These are phyloP conservation scores for Molanna angustata DNA, from an alignment of 2,888 invertebrate species.

Conservation along the genomic window DNA sequence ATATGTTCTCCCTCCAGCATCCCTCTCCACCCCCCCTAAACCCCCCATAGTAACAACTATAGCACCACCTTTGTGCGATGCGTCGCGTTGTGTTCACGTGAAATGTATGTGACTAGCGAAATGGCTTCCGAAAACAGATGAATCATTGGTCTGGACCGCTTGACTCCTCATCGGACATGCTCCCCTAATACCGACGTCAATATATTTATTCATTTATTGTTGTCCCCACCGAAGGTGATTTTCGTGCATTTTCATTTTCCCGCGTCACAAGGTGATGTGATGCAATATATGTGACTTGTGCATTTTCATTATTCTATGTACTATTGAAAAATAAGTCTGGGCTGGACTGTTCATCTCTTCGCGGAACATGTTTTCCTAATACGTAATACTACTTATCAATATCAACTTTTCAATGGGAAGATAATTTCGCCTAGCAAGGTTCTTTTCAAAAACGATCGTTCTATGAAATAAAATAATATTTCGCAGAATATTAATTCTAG, in stretches of 20 bases:
- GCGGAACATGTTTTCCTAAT: too few relatives aligned
- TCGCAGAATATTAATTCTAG: too few relatives aligned
- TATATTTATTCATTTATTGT: conserved; percentile 30
- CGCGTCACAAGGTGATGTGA: too few relatives aligned
- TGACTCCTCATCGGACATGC: conserved; percentile 26
- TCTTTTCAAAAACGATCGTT: too few relatives aligned
- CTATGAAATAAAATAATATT: too few relatives aligned
- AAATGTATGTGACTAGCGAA: conserved; percentile 12
- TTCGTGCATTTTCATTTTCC: background rate
- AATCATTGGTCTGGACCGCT: conserved; percentile 25
- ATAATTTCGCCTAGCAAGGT: too few relatives aligned
- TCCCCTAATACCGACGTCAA: conserved; percentile 18
- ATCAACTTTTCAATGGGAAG: too few relatives aligned
- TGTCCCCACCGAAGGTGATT: conserved; percentile 14
- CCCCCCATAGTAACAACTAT: background rate
- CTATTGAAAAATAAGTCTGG: too few relatives aligned
- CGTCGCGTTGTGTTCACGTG: conserved; percentile 1
- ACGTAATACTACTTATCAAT: too few relatives aligned
- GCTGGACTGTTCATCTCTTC: too few relatives aligned
- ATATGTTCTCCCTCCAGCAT: background rate
- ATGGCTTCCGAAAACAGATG: conserved; percentile 26
- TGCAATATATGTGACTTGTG: too few relatives aligned
- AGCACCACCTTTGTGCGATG: background rate
- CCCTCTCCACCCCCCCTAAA: background rate
- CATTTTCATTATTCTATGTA: too few relatives aligned